Evolutionary conservation across 1,140 invertebrate genomes (phyloP).

Genomic region (Phymorhynchus buccinoides): DNA sequence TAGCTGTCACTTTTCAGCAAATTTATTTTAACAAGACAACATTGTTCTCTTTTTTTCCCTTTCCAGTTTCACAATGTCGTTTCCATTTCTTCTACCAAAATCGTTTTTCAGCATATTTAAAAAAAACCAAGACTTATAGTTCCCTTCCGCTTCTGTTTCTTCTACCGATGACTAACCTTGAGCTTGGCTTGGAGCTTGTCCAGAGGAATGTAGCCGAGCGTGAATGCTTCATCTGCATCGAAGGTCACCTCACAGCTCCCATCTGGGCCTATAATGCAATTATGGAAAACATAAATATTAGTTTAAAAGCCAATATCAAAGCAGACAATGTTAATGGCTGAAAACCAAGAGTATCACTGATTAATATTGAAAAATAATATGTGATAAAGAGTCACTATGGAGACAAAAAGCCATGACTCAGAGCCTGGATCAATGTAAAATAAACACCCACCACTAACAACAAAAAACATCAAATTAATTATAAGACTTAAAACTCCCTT

Average conservation of each 20-base stretch:
- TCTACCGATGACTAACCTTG: constrained; percentile 20
- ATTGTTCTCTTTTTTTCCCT: neutral
- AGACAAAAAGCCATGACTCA: too few relatives aligned
- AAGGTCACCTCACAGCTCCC: neutral
- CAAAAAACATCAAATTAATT: too few relatives aligned
- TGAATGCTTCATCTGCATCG: constrained; percentile 43
- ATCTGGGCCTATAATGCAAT: neutral
- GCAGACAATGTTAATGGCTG: too few relatives aligned
- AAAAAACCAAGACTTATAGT: neutral
- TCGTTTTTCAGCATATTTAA: neutral
- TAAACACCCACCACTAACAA: too few relatives aligned
- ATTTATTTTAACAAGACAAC: neutral
- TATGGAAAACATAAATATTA: too few relatives aligned
- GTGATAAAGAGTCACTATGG: neutral
- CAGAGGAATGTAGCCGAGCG: constrained; percentile 43
- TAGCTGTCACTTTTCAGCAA: too few relatives aligned
- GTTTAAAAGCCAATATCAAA: too few relatives aligned
- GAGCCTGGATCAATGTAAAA: too few relatives aligned
- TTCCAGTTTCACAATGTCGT: neutral
- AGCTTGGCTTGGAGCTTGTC: constrained; percentile 37
- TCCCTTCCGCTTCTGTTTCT: neutral
- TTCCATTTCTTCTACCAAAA: neutral
- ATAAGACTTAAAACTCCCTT: too few relatives aligned
- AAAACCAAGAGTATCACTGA: too few relatives aligned
- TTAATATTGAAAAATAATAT: neutral